Evolutionary conservation across 2,888 invertebrate genomes (phyloP).

Genomic region (Lasiommata megera): DNA sequence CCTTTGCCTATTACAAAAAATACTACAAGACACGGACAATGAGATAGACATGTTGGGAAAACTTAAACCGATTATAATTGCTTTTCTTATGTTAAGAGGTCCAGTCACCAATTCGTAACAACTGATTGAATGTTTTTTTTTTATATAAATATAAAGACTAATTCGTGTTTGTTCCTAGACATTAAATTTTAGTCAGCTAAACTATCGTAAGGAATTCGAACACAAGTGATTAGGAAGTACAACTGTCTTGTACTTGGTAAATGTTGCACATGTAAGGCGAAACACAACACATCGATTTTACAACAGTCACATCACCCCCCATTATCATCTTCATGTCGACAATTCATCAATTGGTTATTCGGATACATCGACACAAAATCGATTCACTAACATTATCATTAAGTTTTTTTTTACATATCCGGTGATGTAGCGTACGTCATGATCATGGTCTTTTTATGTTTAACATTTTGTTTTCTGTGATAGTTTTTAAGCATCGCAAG

Average conservation of each 20-base stretch:
- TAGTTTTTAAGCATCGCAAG: constrained; percentile 61
- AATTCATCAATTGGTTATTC: constrained; percentile 21
- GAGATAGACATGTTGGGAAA: neutral
- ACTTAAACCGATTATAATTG: no score
- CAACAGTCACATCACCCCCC: constrained; percentile 50
- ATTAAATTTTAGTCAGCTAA: constrained; percentile 18
- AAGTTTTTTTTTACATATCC: constrained; percentile 55
- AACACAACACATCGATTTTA: constrained; percentile 69
- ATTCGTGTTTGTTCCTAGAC: constrained; percentile 27
- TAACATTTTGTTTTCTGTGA: constrained; percentile 62
- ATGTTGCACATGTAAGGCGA: constrained; percentile 48
- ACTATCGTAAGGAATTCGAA: constrained; percentile 16
- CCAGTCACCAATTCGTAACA: constrained; percentile 15
- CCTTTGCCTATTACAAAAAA: no score
- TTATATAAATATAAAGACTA: constrained; percentile 19
- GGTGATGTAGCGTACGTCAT: constrained; percentile 53
- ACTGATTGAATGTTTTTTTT: constrained; percentile 7
- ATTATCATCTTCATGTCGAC: constrained; percentile 32
- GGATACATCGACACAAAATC: constrained; percentile 28
- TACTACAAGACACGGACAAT: no score
- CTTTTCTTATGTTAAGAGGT: no score
- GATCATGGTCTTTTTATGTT: constrained; percentile 67
- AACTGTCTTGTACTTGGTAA: constrained; percentile 31
- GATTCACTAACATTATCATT: constrained; percentile 44
- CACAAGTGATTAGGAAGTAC: constrained; percentile 18